A percentile compares a stretch with the other conserved stretches of the same genome.
phyloP scores from a whole-genome alignment of 1,140 invertebrate species.

The Drosophila pectinifera region DNA sequence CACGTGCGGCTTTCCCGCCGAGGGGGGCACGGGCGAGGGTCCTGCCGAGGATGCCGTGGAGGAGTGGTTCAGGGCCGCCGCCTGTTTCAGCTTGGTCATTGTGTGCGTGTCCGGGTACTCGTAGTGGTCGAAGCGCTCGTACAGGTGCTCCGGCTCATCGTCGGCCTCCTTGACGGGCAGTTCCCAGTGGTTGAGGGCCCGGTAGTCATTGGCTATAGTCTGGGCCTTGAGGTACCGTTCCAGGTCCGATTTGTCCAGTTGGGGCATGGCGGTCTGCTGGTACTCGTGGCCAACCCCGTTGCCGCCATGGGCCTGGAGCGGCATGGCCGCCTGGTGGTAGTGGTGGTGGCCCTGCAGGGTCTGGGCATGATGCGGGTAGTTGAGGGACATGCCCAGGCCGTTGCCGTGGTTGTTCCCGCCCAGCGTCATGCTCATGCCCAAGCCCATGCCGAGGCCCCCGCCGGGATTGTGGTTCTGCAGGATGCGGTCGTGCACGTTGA shows the following conservation, averaged over 20 bases:
- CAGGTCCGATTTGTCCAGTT: slow-evolving; percentile 82
- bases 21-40: slow-evolving; percentile 10
- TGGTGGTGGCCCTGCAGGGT: slow-evolving; percentile 71
- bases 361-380: slow-evolving; percentile 75
- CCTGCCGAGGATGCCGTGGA: slow-evolving; percentile 31
- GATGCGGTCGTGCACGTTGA: slow-evolving; percentile 82
- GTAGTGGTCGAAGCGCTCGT: slow-evolving; percentile 84
- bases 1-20: slow-evolving; percentile 76
- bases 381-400: slow-evolving; percentile 63
- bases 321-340: slow-evolving; percentile 63
- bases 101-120: slow-evolving; percentile 83
- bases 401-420: slow-evolving; percentile 44
- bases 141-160: slow-evolving; percentile 83
- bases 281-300: slow-evolving; percentile 57
- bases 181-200: slow-evolving; percentile 84
- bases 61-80: slow-evolving; percentile 42
- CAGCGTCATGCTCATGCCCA: slow-evolving; percentile 73
- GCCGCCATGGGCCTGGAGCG: slow-evolving; percentile 56
- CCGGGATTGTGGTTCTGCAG: slow-evolving; percentile 71
- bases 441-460: slow-evolving; percentile 46
- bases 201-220: slow-evolving; percentile 80
- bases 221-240: slow-evolving; percentile 83
- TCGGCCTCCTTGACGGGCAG: slow-evolving; percentile 78
- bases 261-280: slow-evolving; percentile 77
- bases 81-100: slow-evolving; percentile 79